Base-by-base conservation (phyloP, 2,113 vertebrate genomes). In the Tragelaphus imberbis region DNA sequence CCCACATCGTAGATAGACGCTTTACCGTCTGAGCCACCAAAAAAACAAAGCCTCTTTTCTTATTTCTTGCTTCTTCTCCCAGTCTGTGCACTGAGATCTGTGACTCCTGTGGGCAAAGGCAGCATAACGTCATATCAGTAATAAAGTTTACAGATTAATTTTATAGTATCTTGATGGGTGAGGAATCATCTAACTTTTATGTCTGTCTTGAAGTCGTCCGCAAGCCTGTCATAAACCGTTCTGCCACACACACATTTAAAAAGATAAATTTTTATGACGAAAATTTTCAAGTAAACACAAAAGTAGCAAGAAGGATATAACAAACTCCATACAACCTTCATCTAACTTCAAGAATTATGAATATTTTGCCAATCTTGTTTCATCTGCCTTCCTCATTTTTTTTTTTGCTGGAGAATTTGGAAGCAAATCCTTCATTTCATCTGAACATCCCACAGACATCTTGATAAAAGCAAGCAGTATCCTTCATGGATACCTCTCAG, bases 121-220 rank as follows among this genome's bases (percentile, higher is more conserved):
- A 88, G n/a, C 49, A 12, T 88, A 65, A 81, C 3, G 6, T 75
- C 87, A 53, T 77, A 51, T 79, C 84, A 36, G 25, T n/a, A 58
- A 63, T 97, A 90, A 91, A 86, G 97, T 80, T 94, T 90, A 65
- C 58, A 33, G 9, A 33, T 95, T 96, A 90, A 92, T 94, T 95
- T 96, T 90, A 59, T 92, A 55, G 44, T 75, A n/a, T 79, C 33
- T 56, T 56, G 68, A 94, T 91, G 71, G 68, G n/a, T 86, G 89
- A 3, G 17, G 84, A 91, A 88, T 92, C 65, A 88, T 92, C 84
- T 95, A 61, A 95, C 95, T 93, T 97, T 75, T 77, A 11, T 94
- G 40, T 71, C 63, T 96, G 56, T 92, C 90, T 95, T 61, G 51
- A 94, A 80, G 16, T 96, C 23, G 21, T 56, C 84, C 7, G 44